Conservation (phyloP, 2,113 vertebrate species). For the Chamaetylas fuelleborni region DNA sequence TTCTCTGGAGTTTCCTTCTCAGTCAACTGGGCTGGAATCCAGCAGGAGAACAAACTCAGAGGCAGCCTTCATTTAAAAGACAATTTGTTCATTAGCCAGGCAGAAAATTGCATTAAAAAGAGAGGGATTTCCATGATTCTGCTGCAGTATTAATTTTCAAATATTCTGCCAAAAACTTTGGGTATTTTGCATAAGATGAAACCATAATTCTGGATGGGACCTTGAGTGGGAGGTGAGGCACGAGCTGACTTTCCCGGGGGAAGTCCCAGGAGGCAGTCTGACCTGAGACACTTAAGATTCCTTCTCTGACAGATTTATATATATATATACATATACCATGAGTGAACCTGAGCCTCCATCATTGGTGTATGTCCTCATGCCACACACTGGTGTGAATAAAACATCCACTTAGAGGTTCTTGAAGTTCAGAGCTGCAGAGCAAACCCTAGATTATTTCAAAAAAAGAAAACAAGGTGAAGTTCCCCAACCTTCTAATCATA, state of each 20-base stretch:
- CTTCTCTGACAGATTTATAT: neutral
- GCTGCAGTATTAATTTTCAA: neutral
- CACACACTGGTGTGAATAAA: neutral
- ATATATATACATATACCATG: neutral
- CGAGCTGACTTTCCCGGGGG: fast-evolving
- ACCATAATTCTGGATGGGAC: neutral
- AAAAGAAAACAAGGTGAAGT: neutral
- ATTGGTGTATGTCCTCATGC: fast-evolving
- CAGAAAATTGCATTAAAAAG: constrained; percentile 13
- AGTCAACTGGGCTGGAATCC: neutral
- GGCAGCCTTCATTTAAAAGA: neutral
- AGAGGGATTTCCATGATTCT: neutral
- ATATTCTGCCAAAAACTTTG: neutral
- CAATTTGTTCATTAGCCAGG: neutral
- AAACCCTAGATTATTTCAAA: neutral
- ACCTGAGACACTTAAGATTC: neutral
- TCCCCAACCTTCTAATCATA: neutral
- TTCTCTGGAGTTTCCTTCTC: neutral
- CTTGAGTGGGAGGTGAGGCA: neutral
- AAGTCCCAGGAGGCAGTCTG: neutral
- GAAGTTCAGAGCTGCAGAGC: neutral
- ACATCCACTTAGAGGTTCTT: neutral
- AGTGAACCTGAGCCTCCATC: neutral
- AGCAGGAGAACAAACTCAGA: neutral
- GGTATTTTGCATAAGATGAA: neutral